Percentiles rank a stretch among this genome's conserved stretches.
phyloP scores from a whole-genome alignment of 2,888 invertebrate species.

The Acleris holmiana region DNA sequence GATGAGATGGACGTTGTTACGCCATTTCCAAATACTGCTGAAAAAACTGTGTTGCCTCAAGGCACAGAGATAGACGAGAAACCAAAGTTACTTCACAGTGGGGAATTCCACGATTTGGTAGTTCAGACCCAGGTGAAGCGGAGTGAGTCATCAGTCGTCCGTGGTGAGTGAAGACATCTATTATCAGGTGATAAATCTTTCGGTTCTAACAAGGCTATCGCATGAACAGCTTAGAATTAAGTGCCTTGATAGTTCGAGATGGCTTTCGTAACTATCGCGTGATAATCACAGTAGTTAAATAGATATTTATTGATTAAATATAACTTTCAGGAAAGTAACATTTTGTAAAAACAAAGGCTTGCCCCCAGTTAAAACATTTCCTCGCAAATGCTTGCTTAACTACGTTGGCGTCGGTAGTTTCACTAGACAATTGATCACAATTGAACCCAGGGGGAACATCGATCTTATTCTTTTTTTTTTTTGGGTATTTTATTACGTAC shows the following conservation, averaged over 20 bases:
- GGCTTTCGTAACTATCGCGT: conserved; percentile 45
- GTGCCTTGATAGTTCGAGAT: conserved; percentile 51
- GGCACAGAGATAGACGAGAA: conserved; percentile 43
- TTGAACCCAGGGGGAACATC: too few relatives aligned
- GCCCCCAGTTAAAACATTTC: too few relatives aligned
- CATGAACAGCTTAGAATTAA: conserved; percentile 70
- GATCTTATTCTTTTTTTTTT: too few relatives aligned
- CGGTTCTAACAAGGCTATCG: conserved; percentile 74
- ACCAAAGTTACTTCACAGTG: conserved; percentile 71
- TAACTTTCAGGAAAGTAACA: background rate
- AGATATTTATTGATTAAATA: background rate
- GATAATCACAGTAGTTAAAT: conserved; percentile 30
- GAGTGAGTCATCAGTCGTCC: conserved; percentile 74
- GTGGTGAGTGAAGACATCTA: conserved; percentile 84
- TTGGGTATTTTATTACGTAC: too few relatives aligned
- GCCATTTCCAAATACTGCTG: conserved; percentile 52
- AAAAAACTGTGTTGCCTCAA: conserved; percentile 40
- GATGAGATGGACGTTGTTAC: conserved; percentile 76
- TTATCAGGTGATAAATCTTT: conserved; percentile 82
- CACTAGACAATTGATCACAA: too few relatives aligned
- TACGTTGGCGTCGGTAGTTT: too few relatives aligned
- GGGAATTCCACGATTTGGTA: conserved; percentile 82
- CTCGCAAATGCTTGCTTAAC: too few relatives aligned
- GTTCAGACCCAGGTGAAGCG: conserved; percentile 76
- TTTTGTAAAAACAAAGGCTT: background rate